These are phyloP conservation scores for Sphaeramia orbicularis DNA, from an alignment of 2,797 vertebrate species.

Conservation along the genomic window DNA sequence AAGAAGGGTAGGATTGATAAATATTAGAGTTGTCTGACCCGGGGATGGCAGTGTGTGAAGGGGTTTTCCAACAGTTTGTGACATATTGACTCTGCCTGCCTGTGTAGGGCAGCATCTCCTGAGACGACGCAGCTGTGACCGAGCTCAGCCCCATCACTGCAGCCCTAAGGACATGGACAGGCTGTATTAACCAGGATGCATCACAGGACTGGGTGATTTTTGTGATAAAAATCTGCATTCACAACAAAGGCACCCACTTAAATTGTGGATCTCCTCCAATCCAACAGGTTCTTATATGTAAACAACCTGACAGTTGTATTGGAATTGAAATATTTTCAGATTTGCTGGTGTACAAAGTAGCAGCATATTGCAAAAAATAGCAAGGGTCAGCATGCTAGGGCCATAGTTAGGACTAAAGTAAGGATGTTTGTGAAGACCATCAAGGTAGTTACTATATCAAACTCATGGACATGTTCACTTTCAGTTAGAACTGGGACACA, in stretches of 20 bases:
- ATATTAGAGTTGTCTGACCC: constrained; percentile 77
- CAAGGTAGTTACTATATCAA: too few relatives aligned
- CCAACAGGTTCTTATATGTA: background rate
- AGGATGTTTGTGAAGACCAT: too few relatives aligned
- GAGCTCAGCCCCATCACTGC: constrained; percentile 86
- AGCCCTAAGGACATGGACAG: constrained; percentile 63
- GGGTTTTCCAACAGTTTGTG: constrained; percentile 81
- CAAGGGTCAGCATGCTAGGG: too few relatives aligned
- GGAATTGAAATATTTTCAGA: too few relatives aligned
- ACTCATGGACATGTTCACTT: too few relatives aligned
- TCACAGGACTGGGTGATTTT: too few relatives aligned
- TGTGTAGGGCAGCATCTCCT: constrained; percentile 36
- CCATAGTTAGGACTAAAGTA: too few relatives aligned
- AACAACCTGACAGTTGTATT: too few relatives aligned
- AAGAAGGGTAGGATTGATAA: background rate
- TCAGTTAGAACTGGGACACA: too few relatives aligned
- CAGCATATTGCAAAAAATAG: too few relatives aligned
- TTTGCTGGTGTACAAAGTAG: too few relatives aligned
- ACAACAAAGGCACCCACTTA: background rate
- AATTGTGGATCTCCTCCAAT: background rate
- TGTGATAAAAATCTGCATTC: background rate
- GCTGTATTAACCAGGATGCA: background rate
- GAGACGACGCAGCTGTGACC: constrained; percentile 80
- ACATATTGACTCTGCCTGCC: constrained; percentile 82
- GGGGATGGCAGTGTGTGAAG: constrained; percentile 87